phyloP scores from a whole-genome alignment of 2,888 invertebrate genomes.

The Argynnis bischoffii region DNA sequence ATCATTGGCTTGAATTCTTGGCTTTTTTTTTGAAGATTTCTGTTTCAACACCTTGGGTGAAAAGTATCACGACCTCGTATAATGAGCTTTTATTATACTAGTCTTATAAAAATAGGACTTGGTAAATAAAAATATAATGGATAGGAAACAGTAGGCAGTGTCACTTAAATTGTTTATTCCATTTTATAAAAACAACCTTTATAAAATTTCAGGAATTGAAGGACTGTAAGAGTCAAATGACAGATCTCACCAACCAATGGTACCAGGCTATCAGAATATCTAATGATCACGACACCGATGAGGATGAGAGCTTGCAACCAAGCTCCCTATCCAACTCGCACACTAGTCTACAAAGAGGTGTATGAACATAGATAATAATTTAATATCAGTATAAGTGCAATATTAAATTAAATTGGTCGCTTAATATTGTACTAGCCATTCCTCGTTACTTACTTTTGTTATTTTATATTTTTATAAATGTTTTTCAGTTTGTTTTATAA shows the following conservation, averaged over 20 bases:
- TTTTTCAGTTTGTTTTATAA: too few species aligned
- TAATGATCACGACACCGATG: conserved; percentile 92
- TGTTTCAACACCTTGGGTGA: too few species aligned
- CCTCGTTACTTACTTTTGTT: not conserved
- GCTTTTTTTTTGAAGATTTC: too few species aligned
- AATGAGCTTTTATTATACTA: too few species aligned
- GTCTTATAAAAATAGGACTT: too few species aligned
- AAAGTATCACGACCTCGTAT: too few species aligned
- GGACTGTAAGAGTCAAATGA: conserved; percentile 98
- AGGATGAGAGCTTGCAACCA: conserved; percentile 77
- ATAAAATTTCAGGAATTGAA: conserved; percentile 88
- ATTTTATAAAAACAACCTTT: not conserved
- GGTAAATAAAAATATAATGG: too few species aligned
- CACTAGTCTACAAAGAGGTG: conserved; percentile 68
- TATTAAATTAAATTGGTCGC: conserved; percentile 7
- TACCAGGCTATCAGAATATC: conserved; percentile 96
- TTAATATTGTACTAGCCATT: not conserved
- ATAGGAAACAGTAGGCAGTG: too few species aligned
- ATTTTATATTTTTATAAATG: too few species aligned
- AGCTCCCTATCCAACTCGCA: conserved; percentile 70
- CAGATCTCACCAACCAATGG: conserved; percentile 97
- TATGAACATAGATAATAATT: conserved; percentile 46
- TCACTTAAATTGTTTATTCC: too few species aligned
- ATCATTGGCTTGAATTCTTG: too few species aligned
- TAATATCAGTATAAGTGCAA: conserved; percentile 24